Conservation (phyloP, 2,113 vertebrate species). For the Hippocampus guttulatus region DNA sequence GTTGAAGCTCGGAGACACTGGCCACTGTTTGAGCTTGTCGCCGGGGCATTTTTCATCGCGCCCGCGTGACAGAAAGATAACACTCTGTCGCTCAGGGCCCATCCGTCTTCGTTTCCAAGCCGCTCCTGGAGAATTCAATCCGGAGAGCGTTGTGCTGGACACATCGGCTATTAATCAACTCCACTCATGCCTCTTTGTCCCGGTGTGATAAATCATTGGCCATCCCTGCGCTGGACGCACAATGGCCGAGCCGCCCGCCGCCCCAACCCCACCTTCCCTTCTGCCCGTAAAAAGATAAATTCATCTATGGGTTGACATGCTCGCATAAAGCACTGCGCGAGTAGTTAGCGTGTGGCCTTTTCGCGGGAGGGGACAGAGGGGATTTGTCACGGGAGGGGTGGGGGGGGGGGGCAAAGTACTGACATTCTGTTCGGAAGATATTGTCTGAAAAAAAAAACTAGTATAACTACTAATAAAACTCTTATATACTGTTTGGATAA, state of each 20-base stretch:
- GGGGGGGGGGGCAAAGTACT: neutral
- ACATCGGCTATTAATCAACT: constrained; percentile 60
- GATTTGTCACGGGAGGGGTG: constrained; percentile 19
- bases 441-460: too few species aligned
- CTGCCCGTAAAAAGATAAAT: constrained; percentile 57
- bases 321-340: constrained; percentile 17
- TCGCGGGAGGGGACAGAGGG: constrained; percentile 24
- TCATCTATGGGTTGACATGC: constrained; percentile 44
- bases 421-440: neutral
- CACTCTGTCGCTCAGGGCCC: constrained; percentile 43
- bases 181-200: constrained; percentile 53
- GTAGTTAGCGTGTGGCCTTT: constrained; percentile 23
- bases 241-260: constrained; percentile 26
- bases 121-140: constrained; percentile 60
- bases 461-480: too few species aligned
- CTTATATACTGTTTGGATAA: too few species aligned
- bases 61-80: constrained; percentile 63
- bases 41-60: constrained; percentile 57
- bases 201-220: constrained; percentile 65
- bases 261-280: constrained; percentile 17
- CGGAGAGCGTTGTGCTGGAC: constrained; percentile 54
- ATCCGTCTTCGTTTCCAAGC: constrained; percentile 65
- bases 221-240: constrained; percentile 49
- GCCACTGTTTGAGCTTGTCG: constrained; percentile 58
- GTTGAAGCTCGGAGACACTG: constrained; percentile 24